Percentiles rank a stretch among this genome's conserved stretches.
Conservation (phyloP, 2,113 vertebrate species). For the Burhinus bistriatus region DNA sequence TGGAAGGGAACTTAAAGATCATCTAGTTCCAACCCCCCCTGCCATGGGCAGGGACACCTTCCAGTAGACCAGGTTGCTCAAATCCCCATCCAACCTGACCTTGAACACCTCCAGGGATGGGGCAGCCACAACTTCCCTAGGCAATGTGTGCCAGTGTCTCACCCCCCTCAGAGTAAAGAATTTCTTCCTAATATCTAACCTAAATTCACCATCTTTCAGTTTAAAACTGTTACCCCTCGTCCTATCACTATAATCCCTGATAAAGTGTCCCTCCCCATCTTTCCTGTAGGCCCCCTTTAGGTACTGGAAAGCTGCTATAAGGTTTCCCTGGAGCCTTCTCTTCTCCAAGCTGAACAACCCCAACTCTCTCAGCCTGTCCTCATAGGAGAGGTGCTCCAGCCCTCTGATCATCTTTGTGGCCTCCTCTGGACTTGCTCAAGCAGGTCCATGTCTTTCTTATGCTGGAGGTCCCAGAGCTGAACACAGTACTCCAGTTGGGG, state of each 20-base stretch:
- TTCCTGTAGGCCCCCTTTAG: background rate
- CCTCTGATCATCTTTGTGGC: fast-evolving
- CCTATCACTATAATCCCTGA: background rate
- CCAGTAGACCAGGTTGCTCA: too few species aligned
- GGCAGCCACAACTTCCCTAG: background rate
- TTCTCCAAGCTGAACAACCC: background rate
- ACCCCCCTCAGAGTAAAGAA: background rate
- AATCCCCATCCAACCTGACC: background rate
- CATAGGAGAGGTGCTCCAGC: background rate
- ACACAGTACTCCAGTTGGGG: background rate
- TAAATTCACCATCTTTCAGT: background rate
- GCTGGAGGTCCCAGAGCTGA: background rate
- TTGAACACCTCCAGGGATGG: background rate
- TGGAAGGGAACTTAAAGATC: background rate
- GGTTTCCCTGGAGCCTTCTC: background rate
- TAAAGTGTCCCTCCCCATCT: background rate
- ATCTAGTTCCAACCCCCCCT: background rate
- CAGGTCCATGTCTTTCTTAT: background rate
- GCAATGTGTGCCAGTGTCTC: background rate
- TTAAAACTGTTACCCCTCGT: fast-evolving
- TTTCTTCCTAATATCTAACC: background rate
- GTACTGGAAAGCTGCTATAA: background rate
- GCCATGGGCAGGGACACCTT: background rate
- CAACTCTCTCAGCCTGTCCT: background rate
- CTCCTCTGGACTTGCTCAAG: fast-evolving